These are phyloP conservation scores for Aptenodytes forsteri DNA, from an alignment of 2,113 vertebrate species.

Conservation along the genomic window DNA sequence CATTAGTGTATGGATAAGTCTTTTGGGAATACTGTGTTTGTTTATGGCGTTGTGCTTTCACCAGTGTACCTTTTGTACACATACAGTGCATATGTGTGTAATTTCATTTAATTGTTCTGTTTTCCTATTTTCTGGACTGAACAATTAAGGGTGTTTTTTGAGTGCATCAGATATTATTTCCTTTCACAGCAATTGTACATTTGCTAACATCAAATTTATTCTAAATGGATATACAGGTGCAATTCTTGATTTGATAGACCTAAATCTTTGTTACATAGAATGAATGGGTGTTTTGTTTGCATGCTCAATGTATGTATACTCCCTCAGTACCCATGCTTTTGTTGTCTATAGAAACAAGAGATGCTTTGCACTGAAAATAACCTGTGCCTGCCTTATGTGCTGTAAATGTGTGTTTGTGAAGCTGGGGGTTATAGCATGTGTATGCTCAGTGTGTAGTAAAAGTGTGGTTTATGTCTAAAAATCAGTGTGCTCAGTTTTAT, in stretches of 20 bases:
- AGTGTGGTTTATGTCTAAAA: background rate
- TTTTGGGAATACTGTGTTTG: background rate
- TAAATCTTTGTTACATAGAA: background rate
- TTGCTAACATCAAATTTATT: background rate
- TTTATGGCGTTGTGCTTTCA: background rate
- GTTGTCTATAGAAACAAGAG: background rate
- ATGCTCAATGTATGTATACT: background rate
- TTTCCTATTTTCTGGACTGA: constrained; percentile 15
- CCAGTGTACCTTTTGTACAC: background rate
- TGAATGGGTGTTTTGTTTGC: background rate
- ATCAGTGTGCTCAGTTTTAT: background rate
- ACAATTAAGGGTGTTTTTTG: background rate
- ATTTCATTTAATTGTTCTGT: background rate
- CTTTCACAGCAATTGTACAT: background rate
- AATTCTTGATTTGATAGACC: background rate
- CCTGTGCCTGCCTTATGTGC: background rate
- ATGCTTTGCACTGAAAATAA: background rate
- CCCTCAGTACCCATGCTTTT: background rate
- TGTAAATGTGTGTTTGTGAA: background rate
- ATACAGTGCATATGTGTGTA: background rate
- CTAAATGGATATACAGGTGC: background rate
- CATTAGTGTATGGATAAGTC: background rate
- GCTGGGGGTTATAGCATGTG: background rate
- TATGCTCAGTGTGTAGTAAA: background rate
- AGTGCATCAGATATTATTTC: background rate